Percentiles rank a stretch among this genome's conserved stretches.
Conservation (phyloP, 2,888 invertebrate species). For the Ichneumoninae sp. region DNA sequence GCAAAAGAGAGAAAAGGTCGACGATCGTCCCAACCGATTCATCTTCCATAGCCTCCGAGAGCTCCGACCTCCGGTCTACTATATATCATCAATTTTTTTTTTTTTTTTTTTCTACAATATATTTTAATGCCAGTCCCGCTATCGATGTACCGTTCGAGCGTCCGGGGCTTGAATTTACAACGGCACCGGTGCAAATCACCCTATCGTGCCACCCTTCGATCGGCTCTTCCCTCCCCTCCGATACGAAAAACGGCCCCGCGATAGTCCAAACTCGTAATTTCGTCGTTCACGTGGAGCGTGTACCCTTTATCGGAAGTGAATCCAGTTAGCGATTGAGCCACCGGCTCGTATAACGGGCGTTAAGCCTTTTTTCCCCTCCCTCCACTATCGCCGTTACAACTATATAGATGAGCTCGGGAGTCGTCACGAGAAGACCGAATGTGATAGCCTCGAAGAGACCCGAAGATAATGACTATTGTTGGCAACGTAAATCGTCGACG, state of each 20-base stretch:
- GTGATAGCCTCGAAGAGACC: not conserved
- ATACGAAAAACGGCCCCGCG: conserved; percentile 4
- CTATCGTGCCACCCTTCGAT: conserved; percentile 12
- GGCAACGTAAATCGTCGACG: not conserved
- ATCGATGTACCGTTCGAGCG: conserved; percentile 43
- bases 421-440: not conserved
- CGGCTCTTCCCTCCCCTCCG: not conserved
- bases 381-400: not conserved
- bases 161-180: conserved; percentile 52
- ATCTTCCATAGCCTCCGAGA: conserved; percentile 46
- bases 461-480: not conserved
- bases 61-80: not conserved
- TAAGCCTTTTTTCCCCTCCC: conserved; percentile 1
- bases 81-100: conserved; percentile 43
- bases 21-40: conserved; percentile 9
- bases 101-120: conserved; percentile 56
- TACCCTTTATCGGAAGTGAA: conserved; percentile 55
- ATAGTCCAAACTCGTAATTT: conserved; percentile 55
- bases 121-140: conserved; percentile 55
- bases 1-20: not conserved
- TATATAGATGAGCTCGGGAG: too few relatives aligned
- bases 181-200: conserved; percentile 37
- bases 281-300: conserved; percentile 40
- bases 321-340: conserved; percentile 49
- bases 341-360: conserved; percentile 26